These are phyloP conservation scores for Strongylocentrotus purpuratus DNA, from an alignment of 35 echinoderm and acorn worm genomes.

Conservation along the genomic window DNA sequence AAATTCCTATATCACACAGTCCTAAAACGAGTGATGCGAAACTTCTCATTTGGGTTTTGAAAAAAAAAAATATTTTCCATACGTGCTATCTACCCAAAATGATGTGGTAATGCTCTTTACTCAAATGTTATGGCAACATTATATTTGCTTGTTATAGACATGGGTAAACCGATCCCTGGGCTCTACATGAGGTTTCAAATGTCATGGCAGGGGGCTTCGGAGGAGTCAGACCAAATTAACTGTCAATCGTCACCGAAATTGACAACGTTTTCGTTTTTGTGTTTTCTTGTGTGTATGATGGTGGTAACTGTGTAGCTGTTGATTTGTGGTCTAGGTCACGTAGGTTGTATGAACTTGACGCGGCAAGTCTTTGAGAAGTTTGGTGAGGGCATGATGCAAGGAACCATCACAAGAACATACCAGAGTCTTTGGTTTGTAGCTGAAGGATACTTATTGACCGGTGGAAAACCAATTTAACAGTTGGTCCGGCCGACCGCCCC, in stretches of 20 bases:
- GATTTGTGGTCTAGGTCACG: background rate
- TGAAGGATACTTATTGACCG: too few relatives aligned
- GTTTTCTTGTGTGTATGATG: background rate
- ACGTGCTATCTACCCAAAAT: background rate
- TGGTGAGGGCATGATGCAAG: background rate
- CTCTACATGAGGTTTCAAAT: background rate
- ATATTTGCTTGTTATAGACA: conserved; percentile 1
- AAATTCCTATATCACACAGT: background rate
- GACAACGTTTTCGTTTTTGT: conserved; percentile 40
- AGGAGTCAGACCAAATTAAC: conserved; percentile 37
- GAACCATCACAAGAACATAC: too few relatives aligned
- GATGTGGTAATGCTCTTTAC: background rate
- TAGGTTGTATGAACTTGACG: conserved; percentile 3
- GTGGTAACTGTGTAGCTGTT: background rate
- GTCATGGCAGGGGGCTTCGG: conserved; percentile 22
- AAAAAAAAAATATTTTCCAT: background rate
- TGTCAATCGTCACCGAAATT: conserved; percentile 22
- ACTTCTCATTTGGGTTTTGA: background rate
- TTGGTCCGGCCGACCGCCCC: too few relatives aligned
- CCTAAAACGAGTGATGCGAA: background rate
- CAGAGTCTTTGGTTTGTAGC: too few relatives aligned
- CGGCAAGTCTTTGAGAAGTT: background rate
- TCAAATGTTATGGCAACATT: conserved; percentile 18
- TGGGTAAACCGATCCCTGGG: background rate
- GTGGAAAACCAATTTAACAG: too few relatives aligned